Percentiles rank a stretch among this genome's conserved stretches.
These are phyloP conservation scores for Ranitomeya imitator DNA, from an alignment of 2,113 vertebrate species.

Conservation along the genomic window DNA sequence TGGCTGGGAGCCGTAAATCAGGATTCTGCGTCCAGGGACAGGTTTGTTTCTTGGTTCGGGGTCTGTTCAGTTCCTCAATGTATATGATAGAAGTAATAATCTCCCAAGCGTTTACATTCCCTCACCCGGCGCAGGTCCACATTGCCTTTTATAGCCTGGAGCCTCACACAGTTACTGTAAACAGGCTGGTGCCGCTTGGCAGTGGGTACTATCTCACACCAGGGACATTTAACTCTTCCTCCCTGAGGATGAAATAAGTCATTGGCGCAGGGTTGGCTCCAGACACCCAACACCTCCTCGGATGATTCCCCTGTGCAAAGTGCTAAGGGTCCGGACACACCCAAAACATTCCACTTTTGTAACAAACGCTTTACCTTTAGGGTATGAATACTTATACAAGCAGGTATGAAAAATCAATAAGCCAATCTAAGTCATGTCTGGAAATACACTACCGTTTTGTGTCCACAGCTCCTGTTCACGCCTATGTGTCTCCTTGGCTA, in stretches of 20 bases:
- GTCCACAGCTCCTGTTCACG: background rate
- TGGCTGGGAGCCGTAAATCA: background rate
- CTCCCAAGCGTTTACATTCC: conserved; percentile 61
- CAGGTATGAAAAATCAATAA: background rate
- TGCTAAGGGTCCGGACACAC: background rate
- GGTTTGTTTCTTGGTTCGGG: conserved; percentile 24
- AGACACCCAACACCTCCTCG: background rate
- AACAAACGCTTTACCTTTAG: background rate
- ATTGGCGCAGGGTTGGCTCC: background rate
- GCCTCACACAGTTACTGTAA: conserved; percentile 60
- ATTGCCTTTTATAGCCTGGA: conserved; percentile 63
- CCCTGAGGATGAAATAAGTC: background rate
- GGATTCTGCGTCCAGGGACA: background rate
- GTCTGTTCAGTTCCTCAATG: conserved; percentile 29
- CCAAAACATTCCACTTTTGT: background rate
- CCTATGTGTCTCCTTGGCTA: background rate
- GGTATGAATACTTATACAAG: background rate
- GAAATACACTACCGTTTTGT: background rate
- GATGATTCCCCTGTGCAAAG: background rate
- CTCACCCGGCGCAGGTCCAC: conserved; percentile 50
- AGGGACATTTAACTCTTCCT: conserved; percentile 31
- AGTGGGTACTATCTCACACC: conserved; percentile 52
- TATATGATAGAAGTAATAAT: conserved; percentile 47
- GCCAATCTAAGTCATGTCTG: background rate
- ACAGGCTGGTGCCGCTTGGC: conserved; percentile 56